Evolutionary conservation across 2,113 vertebrate genomes (phyloP).

Genomic region (Cinclus cinclus): DNA sequence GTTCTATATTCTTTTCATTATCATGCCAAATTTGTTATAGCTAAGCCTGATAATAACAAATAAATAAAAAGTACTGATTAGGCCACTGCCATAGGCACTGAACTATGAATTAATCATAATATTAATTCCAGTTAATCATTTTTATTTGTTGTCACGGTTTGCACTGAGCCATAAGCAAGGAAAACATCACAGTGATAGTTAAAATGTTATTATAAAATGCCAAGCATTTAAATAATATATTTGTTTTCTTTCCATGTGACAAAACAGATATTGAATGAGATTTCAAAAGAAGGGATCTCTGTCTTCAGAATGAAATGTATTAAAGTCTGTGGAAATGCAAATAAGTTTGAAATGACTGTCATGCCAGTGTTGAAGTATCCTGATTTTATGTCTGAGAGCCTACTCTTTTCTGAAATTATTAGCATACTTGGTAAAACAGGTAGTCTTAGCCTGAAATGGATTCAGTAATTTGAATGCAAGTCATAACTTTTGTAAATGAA

Average conservation of each 20-base stretch:
- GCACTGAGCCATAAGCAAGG: not conserved
- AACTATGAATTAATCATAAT: not conserved
- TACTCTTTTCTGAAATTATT: not conserved
- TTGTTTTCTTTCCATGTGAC: not conserved
- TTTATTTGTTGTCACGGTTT: not conserved
- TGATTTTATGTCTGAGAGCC: not conserved
- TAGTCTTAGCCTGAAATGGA: not conserved
- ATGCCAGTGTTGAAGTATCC: not conserved
- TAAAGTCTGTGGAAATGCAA: not conserved
- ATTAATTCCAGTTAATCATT: slow-evolving; percentile 9
- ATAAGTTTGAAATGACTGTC: not conserved
- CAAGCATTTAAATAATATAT: not conserved
- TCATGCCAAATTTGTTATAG: not conserved
- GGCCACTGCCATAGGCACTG: not conserved
- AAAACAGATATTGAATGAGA: not conserved
- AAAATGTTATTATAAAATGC: not conserved
- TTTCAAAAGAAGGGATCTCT: not conserved
- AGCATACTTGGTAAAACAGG: not conserved
- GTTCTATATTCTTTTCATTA: not conserved
- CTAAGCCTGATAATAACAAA: not conserved
- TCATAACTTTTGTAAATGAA: not conserved
- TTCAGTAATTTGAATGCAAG: not conserved
- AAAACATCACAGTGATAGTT: not conserved
- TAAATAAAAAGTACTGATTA: slow-evolving; percentile 28
- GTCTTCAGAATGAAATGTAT: not conserved